A percentile compares a stretch with the other conserved stretches of the same genome.
Conservation (phyloP, 2,113 vertebrate genomes). For the Corydoras sp. region DNA sequence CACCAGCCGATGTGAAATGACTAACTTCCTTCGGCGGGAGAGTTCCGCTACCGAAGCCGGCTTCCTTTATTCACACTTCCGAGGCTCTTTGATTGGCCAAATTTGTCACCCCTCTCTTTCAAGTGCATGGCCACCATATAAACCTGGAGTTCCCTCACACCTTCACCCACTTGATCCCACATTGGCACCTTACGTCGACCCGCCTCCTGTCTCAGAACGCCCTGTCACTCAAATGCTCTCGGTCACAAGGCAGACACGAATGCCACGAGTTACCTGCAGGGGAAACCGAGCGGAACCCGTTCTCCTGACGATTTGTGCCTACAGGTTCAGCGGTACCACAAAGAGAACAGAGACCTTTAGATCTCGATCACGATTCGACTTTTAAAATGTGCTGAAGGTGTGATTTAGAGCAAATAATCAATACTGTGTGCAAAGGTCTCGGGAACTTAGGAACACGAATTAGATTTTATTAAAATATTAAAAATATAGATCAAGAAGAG, state of each 20-base stretch:
- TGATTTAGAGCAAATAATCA: no score
- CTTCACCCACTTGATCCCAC: constrained; percentile 65
- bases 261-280: no score
- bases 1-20: constrained; percentile 56
- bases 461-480: no score
- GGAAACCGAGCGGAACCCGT: no score
- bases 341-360: no score
- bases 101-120: constrained; percentile 68
- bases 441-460: no score
- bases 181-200: constrained; percentile 40
- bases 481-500: no score
- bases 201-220: constrained; percentile 41
- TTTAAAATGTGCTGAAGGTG: no score
- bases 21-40: constrained; percentile 58
- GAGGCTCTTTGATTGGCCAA: constrained; percentile 58
- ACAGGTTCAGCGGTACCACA: no score
- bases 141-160: constrained; percentile 59
- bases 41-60: constrained; percentile 50
- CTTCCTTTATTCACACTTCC: constrained; percentile 48
- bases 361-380: no score
- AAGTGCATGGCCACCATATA: constrained; percentile 72
- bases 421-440: no score
- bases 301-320: no score
- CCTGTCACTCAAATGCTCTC: constrained; percentile 38
- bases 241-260: background rate